Evolutionary conservation across 2,888 invertebrate species (phyloP), one percentile per base, ranked within the genome.

Genomic region (Orthonychiurus folsomi): DNA sequence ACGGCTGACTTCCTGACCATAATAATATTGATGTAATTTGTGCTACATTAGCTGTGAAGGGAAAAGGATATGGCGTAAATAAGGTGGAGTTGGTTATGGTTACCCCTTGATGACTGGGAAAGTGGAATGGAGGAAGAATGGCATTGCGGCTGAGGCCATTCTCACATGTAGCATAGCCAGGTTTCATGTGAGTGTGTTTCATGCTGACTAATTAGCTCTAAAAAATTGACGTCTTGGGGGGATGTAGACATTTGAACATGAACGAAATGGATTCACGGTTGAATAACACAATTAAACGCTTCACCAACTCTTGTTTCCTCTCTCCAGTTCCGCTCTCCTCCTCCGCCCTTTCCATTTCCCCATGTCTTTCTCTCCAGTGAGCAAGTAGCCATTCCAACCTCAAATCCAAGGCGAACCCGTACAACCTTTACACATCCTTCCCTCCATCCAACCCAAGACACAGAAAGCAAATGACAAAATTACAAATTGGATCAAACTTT

Each of bases 251-350:
- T 37, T 37, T 61, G 64, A 61, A 61, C 64, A 64, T 61, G 60
- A 63, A 57, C 26, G 61, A 60, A 63, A 60, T 65, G 61, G 62
- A 63, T 65, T 63, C 67, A 65, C 60, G 65, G 63, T 65, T 67
- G 65, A 67, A 65, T 67, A 65, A 67, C 63, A 65, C 65, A 67
- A 67, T 67, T 67, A 67, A 65, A 65, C 65, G 67, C 62, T 67
- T 67, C 58, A 65, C 65, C 63, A 67, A 67, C 67, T 67, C 63
- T 63, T 63, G 63, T 63, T 61, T 63, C 63, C 55, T 60, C n/a
- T n/a, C n/a, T n/a, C n/a, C n/a, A n/a, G n/a, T n/a, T n/a, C 37
- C n/a, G 24, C 55, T 50, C 47, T 50, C 53, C 28, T 23, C 23
- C 47, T 23, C 26, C 53, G 20, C 15, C n/a, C 28, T 12, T 28